Evolutionary conservation across 2,888 invertebrate species (phyloP).

Genomic region (Lochmaea capreae): DNA sequence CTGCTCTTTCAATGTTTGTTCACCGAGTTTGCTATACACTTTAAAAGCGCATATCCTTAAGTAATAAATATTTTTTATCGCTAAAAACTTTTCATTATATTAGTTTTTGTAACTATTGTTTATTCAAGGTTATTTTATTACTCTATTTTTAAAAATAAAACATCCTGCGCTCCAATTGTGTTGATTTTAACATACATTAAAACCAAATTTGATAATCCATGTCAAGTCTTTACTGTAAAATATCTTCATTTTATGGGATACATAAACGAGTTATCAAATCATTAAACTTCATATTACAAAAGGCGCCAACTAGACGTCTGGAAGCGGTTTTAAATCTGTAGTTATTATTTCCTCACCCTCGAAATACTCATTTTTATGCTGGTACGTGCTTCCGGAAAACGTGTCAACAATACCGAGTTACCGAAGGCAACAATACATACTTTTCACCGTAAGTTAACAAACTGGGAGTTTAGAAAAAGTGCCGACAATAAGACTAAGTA

Average conservation of each 20-base stretch:
- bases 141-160: no score
- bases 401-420: conserved; percentile 2
- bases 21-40: background rate
- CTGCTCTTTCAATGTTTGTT: background rate
- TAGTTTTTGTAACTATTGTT: no score
- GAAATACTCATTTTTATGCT: conserved; percentile 8
- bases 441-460: conserved; percentile 17
- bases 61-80: no score
- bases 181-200: no score
- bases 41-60: no score
- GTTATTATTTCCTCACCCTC: conserved; percentile 2
- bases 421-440: background rate
- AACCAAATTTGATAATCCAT: background rate
- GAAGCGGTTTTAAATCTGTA: background rate
- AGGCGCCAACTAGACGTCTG: conserved; percentile 6
- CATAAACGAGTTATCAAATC: background rate
- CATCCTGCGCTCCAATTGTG: no score
- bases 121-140: no score
- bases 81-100: no score
- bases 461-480: conserved; percentile 14
- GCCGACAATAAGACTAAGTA: conserved; percentile 14
- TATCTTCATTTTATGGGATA: background rate
- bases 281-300: background rate
- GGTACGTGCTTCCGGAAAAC: conserved; percentile 6
- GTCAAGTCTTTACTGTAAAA: background rate